Evolutionary conservation across 2,113 vertebrate species (phyloP).

Genomic region (Hucho hucho): DNA sequence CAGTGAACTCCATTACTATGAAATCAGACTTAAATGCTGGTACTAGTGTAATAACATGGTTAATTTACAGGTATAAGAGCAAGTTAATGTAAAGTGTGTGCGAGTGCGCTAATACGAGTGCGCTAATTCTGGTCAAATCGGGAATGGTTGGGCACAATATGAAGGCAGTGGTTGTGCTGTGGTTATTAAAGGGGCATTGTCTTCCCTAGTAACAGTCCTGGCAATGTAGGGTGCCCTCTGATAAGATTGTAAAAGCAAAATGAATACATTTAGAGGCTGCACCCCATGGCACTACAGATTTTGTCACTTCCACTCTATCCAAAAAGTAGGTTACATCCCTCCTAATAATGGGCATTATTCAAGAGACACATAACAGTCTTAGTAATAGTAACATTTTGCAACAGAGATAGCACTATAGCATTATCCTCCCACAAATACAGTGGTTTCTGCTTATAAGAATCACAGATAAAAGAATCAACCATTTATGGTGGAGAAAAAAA

Average conservation of each 20-base stretch:
- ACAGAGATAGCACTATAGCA: neutral
- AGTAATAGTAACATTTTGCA: neutral
- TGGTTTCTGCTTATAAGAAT: too few relatives aligned
- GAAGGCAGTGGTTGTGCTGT: neutral
- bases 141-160: neutral
- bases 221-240: neutral
- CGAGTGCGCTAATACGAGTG: too few relatives aligned
- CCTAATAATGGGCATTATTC: neutral
- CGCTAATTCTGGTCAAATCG: neutral
- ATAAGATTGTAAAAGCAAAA: conserved; percentile 12
- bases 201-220: neutral
- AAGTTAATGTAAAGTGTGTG: too few relatives aligned
- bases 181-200: neutral
- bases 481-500: too few relatives aligned
- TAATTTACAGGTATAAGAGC: too few relatives aligned
- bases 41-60: too few relatives aligned
- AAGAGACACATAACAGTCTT: neutral
- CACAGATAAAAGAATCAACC: too few relatives aligned
- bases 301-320: neutral
- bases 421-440: neutral
- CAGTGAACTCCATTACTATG: too few relatives aligned
- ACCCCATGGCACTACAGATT: conserved; percentile 4
- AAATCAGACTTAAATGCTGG: too few relatives aligned
- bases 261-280: neutral
- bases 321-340: neutral